Evolutionary conservation across 2,113 vertebrate genomes (phyloP), one percentile per base, ranked within the genome.

Genomic region (Perca fluviatilis): DNA sequence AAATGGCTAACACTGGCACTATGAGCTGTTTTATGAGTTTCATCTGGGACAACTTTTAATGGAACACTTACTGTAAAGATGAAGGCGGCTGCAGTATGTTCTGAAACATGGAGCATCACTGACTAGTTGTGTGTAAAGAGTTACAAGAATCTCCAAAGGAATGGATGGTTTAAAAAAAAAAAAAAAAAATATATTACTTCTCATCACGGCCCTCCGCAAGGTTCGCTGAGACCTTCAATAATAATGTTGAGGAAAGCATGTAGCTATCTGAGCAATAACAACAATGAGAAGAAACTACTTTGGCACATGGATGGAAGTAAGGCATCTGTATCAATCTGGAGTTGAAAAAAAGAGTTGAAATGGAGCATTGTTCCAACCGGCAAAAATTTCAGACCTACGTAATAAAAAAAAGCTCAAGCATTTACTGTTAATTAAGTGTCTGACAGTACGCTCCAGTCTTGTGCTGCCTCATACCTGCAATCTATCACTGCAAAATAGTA

Each of bases 271-370:
- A 83, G 79, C 77, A 82, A 83, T 40, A 83, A 89, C 63, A 84
- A 90, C 61, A 85, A 89, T 64, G 77, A 88, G 89, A 91, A 88
- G 87, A 83, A 91, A 92, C 93, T 94, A 95, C 93, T 95, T 95
- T 95, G 94, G 95, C 94, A 94, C 94, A 93, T 92, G 92, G 85
- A 95, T 93, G 93, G 92, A 94, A 94, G 91, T 96, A 96, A 96
- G 95, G 95, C 95, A 96, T 94, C 87, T 91, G 93, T 92, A 92
- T 93, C 91, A 86, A 93, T 93, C 90, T 36, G 40, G 27, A 54
- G 50, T 70, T 11, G 49, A 66, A 64, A 78, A 74, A 79, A 67
- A 88, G 30, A 70, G 74, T 58, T 82, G 84, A 93, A 90, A 83
- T 90, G 90, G 86, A 89, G 85, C 91, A 91, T 79, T 90, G 88